These are phyloP conservation scores for Dascyllus trimaculatus DNA, from an alignment of 2,113 vertebrate genomes.

Conservation along the genomic window DNA sequence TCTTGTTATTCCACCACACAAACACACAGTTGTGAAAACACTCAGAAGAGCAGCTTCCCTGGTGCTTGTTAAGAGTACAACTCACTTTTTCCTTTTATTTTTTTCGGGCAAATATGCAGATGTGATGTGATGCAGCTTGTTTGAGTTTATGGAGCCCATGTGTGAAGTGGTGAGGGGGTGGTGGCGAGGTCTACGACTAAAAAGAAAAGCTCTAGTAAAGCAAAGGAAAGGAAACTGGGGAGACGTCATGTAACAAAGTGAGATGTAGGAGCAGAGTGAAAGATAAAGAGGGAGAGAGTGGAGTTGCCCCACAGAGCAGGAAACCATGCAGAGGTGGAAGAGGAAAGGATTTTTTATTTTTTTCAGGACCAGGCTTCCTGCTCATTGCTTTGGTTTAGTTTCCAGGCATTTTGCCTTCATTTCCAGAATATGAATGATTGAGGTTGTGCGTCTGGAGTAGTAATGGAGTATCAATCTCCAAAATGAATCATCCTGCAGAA, in stretches of 20 bases:
- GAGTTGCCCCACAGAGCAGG: constrained; percentile 55
- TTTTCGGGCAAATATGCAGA: background rate
- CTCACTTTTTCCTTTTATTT: background rate
- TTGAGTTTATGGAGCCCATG: background rate
- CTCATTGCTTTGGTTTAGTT: constrained; percentile 61
- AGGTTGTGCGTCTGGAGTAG: constrained; percentile 12
- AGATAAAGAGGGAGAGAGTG: constrained; percentile 24
- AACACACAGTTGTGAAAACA: constrained; percentile 19
- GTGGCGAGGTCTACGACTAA: background rate
- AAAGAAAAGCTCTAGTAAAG: background rate
- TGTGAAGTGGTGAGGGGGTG: background rate
- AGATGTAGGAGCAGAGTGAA: background rate
- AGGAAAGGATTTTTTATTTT: constrained; percentile 60
- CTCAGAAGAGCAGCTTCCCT: constrained; percentile 11
- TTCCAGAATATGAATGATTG: constrained; percentile 54
- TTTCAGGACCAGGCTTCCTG: constrained; percentile 69
- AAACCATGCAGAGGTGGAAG: constrained; percentile 65
- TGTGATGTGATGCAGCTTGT: background rate
- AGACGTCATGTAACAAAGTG: constrained; percentile 12
- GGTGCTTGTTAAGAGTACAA: background rate
- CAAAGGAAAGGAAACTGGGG: background rate
- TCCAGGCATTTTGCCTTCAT: constrained; percentile 63
- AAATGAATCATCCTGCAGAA: background rate
- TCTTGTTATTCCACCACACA: constrained; percentile 5
- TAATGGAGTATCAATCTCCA: background rate